Conservation (phyloP, 2,888 invertebrate species). For the Ecliptopera silaceata region DNA sequence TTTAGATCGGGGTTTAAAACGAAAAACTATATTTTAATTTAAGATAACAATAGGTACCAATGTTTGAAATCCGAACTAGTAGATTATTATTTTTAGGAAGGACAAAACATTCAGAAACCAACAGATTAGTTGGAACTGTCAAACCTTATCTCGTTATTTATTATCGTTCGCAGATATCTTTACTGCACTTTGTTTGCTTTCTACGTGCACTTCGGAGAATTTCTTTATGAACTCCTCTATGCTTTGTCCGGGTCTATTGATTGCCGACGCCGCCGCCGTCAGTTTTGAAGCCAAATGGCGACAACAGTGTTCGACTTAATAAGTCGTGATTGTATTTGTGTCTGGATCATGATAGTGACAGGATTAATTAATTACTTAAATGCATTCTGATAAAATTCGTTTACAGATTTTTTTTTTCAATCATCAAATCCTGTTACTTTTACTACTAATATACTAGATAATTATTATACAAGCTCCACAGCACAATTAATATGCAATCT, state of each 20-base stretch:
- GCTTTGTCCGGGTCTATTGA: slow-evolving; percentile 13
- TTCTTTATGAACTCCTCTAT: slow-evolving; percentile 12
- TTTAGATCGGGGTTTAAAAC: no score
- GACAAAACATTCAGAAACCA: background rate
- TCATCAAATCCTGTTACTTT: no score
- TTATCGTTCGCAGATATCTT: slow-evolving; percentile 16
- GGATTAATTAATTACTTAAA: no score
- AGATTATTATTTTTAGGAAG: background rate
- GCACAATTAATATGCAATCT: no score
- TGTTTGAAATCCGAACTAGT: background rate
- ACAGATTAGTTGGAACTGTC: slow-evolving; percentile 11
- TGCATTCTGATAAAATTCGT: no score
- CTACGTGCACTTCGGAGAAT: slow-evolving; percentile 13
- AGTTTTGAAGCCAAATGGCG: background rate
- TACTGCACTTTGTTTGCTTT: slow-evolving; percentile 18
- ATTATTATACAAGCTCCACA: no score
- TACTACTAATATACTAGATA: no score
- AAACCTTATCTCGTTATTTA: slow-evolving; percentile 18
- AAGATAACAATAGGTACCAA: background rate
- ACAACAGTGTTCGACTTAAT: background rate
- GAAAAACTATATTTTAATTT: no score
- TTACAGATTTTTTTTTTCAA: no score
- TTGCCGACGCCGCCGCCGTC: slow-evolving; percentile 1
- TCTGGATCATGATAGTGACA: no score
- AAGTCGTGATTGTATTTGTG: background rate